phyloP scores from a whole-genome alignment of 2,113 vertebrate genomes.

The Otocyon megalotis region DNA sequence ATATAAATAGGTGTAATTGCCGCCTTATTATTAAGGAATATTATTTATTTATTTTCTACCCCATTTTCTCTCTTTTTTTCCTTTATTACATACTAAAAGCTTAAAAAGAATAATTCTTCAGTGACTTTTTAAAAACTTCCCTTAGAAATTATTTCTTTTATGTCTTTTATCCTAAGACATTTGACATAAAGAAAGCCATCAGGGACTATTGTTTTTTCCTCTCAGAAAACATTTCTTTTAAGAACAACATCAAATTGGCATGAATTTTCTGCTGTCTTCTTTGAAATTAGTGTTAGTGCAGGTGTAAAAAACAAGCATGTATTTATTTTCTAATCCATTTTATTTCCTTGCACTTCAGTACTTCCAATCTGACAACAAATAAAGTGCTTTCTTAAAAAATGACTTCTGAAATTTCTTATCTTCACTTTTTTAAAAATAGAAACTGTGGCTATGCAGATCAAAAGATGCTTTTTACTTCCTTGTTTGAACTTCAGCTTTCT shows the following conservation, averaged over 20 bases:
- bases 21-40: background rate
- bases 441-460: background rate
- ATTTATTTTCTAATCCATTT: background rate
- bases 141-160: slow-evolving; percentile 7
- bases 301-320: background rate
- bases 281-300: background rate
- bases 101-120: slow-evolving; percentile 3
- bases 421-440: background rate
- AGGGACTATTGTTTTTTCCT: background rate
- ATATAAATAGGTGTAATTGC: background rate
- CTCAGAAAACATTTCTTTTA: background rate
- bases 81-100: background rate
- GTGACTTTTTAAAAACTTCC: background rate
- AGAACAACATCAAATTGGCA: background rate
- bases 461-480: background rate
- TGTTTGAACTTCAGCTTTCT: background rate
- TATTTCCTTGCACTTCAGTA: background rate
- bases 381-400: background rate
- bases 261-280: background rate
- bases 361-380: background rate
- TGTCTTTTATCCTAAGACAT: background rate
- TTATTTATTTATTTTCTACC: background rate
- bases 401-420: background rate
- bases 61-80: background rate
- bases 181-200: background rate